Percentiles rank a stretch among this genome's conserved stretches.
Evolutionary conservation across 2,797 vertebrate genomes (phyloP).

Genomic region (Podarcis siculus): DNA sequence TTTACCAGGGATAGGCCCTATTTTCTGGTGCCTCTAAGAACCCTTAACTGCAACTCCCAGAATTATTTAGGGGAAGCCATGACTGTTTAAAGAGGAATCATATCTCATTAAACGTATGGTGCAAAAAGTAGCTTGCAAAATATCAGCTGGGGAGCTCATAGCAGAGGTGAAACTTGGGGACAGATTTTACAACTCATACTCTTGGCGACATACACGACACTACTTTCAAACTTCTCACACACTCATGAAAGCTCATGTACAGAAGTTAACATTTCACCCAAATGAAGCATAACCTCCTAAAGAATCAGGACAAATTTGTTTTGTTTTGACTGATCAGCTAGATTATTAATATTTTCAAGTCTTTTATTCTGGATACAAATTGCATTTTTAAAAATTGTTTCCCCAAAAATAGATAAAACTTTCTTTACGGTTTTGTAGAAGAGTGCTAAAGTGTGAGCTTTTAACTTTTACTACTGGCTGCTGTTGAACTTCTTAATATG

Average conservation of each 20-base stretch:
- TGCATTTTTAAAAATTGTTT: slow-evolving; percentile 16
- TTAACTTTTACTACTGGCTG: slow-evolving; percentile 36
- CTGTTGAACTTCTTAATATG: slow-evolving; percentile 42
- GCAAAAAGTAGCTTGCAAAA: background rate
- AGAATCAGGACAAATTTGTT: slow-evolving; percentile 1
- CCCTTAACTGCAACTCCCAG: no score
- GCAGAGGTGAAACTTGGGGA: background rate
- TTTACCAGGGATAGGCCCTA: no score
- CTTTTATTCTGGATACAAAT: slow-evolving; percentile 20
- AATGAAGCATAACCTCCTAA: background rate
- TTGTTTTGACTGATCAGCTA: slow-evolving; percentile 26
- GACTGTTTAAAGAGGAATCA: no score
- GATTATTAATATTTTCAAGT: slow-evolving; percentile 16
- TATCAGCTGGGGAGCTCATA: background rate
- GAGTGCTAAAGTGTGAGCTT: background rate
- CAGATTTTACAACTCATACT: background rate
- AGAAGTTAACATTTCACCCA: background rate
- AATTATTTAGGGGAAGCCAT: no score
- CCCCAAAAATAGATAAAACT: slow-evolving; percentile 32
- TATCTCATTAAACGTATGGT: background rate
- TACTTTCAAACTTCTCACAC: background rate
- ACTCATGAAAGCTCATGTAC: background rate
- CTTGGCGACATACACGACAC: background rate
- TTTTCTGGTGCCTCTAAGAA: no score
- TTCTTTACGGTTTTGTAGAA: background rate